Base-by-base conservation (phyloP, 2,797 vertebrate genomes). In the Poecilia velifera region DNA sequence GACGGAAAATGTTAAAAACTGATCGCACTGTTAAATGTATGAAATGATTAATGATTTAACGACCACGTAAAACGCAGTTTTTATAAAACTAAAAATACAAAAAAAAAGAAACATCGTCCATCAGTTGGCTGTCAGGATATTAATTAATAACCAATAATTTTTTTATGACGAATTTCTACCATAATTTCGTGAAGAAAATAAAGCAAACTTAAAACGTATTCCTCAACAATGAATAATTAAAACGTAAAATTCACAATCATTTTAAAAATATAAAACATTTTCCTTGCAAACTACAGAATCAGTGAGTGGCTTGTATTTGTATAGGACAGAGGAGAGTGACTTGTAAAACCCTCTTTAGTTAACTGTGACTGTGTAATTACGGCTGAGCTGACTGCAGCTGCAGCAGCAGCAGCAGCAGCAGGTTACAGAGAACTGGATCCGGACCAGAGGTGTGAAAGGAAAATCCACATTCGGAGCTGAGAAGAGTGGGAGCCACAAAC, bases 391-490 rank as follows among this genome's bases (percentile, higher is more conserved):
- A 68, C 64, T 41, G 64, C 64, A 25, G 36, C 31, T 3, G 10
- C 64, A 12, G 18, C 12, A 10, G 6, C 57, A 10, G 18, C 64
- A 5, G 36, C 34, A 68, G 22, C 64, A 41, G 64, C 64, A 41
- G 20, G 64, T 68, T 13, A 13, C 36, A 68, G 64, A 68, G 64
- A 49, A 79, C 88, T 93, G 91, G 91, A 91, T 89, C 66, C 79
- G 68, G 78, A 79, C 82, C 90, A 89, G 83, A 91, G 87, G 90
- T 91, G 89, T 90, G 90, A 90, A 86, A 91, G 80, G 78, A 87
- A 87, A 87, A 92, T 84, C 85, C 66, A 22, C 39, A 41, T 25
- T 68, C 22, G 20, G 36, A 68, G 64, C 64, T 80, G 74, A 77
- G 80, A 62, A 76, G 82, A 76, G 45, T 10, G 62, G 34, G 79